Base-by-base conservation (phyloP, 2,888 invertebrate genomes). In the Flabesymbios commensalis region DNA sequence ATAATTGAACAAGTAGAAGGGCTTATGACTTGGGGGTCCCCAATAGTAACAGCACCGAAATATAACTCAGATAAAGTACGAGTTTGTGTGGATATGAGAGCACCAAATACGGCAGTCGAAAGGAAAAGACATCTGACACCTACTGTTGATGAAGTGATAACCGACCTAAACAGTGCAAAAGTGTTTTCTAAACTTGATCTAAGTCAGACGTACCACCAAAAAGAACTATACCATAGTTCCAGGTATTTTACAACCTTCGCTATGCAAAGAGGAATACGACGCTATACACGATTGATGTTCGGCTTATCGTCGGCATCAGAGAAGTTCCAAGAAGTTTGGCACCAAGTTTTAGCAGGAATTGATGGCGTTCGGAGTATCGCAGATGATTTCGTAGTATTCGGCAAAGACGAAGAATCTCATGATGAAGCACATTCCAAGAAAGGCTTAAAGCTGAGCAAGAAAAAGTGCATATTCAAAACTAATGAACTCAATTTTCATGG, bases 21-120 rank as follows among this genome's bases (percentile, higher is more conserved):
- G 2, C 73, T 69, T 17, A 72, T 73, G n/a, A 72, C 72, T 3
- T 74, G 74, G 72, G 71, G 74, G 2, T 69, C 70, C 22, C 71
- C 70, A 3, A 65, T 73, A 1, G 71, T 73, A 1, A 64, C 68
- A n/a, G 72, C 65, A n/a, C 71, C 72, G 1, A 69, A 71, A 59
- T 66, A 66, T 32, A 48, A 63, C 49, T 51, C 57, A 17, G 61
- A 59, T 41, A 41, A n/a, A 42, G 55, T 74, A n/a, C 42, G 74
- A 31, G 42, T 75, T 17, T 74, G 72, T 54, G 59, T 70, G 1
- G 67, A 73, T 47, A 71, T 71, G 65, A 45, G 67, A n/a, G 36
- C 56, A 45, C 53, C 67, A 4, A 71, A 71, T 55, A 58, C 60
- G 45, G 71, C 71, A 2, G 57, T 71, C 14, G 1, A 24, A 42